phyloP scores from a whole-genome alignment of 1,140 invertebrate species.

The Paraescarpia echinospica region DNA sequence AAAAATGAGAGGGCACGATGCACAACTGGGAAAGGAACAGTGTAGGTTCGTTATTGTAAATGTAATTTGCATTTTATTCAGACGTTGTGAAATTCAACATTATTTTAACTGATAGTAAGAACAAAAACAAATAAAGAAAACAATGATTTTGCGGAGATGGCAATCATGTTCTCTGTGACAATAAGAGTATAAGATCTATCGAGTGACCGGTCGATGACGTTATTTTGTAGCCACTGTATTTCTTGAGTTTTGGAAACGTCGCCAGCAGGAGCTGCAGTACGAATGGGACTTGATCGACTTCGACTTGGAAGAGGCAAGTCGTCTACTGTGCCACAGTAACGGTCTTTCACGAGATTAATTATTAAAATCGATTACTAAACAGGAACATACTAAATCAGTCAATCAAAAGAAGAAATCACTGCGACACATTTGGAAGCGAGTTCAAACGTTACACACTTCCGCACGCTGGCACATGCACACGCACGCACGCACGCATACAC shows the following conservation, averaged over 20 bases:
- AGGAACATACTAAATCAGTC: too few species aligned
- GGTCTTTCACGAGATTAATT: too few species aligned
- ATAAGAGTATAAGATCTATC: neutral
- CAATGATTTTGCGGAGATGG: neutral
- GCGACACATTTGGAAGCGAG: too few species aligned
- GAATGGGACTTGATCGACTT: conserved; percentile 25
- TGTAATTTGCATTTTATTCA: too few species aligned
- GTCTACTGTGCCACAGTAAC: neutral
- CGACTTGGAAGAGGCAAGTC: conserved; percentile 25
- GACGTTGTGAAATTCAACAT: neutral
- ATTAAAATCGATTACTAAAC: too few species aligned
- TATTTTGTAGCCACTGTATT: conserved; percentile 20
- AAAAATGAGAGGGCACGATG: too few species aligned
- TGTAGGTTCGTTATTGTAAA: too few species aligned
- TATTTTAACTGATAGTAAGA: neutral
- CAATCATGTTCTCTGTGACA: neutral
- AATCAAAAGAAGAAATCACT: too few species aligned
- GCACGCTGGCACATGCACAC: too few species aligned
- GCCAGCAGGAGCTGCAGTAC: conserved; percentile 24
- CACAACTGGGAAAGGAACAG: too few species aligned
- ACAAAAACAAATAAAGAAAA: neutral
- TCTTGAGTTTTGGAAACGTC: conserved; percentile 30
- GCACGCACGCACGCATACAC: too few species aligned
- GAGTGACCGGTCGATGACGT: neutral
- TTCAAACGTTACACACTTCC: too few species aligned